These are phyloP conservation scores for Natator depressus DNA, from an alignment of 2,113 vertebrate species.

Conservation along the genomic window DNA sequence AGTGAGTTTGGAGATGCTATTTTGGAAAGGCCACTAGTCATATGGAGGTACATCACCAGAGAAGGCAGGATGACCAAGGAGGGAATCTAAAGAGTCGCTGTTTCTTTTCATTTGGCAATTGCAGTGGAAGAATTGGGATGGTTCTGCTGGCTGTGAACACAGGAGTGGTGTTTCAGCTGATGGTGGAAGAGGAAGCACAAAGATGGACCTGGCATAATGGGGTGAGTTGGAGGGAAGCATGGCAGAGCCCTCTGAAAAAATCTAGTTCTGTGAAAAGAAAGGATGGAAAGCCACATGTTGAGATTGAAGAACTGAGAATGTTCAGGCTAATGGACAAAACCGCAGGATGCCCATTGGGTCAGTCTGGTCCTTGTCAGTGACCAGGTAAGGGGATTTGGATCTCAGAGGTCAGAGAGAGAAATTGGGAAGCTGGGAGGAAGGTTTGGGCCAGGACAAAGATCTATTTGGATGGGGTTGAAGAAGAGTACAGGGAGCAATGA, in stretches of 20 bases:
- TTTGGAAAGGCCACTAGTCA: neutral
- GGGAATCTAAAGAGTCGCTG: neutral
- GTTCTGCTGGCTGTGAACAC: neutral
- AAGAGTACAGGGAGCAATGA: neutral
- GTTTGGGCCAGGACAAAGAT: no score
- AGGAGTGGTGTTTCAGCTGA: neutral
- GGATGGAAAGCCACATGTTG: neutral
- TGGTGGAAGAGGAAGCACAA: neutral
- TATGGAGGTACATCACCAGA: neutral
- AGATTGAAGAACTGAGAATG: neutral
- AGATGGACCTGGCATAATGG: neutral
- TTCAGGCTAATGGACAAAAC: neutral
- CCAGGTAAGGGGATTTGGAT: no score
- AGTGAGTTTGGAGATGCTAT: neutral
- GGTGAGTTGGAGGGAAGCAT: neutral
- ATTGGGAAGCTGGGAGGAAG: no score
- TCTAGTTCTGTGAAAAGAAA: neutral
- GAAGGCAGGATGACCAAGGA: neutral
- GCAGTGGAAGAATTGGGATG: neutral
- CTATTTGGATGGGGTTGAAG: neutral
- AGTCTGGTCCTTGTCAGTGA: no score
- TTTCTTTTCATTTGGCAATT: neutral
- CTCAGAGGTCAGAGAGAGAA: no score
- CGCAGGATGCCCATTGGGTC: no score
- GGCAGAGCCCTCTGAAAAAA: neutral